Conservation (phyloP, 53 echinoderm and acorn worm species). For the Stichopus horrens region DNA sequence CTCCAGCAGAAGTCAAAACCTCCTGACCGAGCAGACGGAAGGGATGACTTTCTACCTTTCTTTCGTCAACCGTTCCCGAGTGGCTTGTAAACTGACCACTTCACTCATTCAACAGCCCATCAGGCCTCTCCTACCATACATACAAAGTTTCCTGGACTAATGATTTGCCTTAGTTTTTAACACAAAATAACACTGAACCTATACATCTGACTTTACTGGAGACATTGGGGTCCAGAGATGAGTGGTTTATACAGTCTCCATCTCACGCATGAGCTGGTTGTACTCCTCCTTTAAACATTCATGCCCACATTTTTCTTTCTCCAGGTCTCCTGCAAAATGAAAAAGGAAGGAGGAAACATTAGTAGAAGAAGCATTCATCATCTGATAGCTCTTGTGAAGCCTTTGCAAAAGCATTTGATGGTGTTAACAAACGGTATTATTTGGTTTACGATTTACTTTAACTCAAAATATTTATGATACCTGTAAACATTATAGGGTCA, state of each 20-base stretch:
- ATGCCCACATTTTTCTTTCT: conserved; percentile 1
- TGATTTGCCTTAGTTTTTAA: conserved; percentile 26
- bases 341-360: neutral
- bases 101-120: conserved; percentile 8
- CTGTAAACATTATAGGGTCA: too few relatives aligned
- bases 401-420: too few relatives aligned
- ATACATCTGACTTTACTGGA: conserved; percentile 29
- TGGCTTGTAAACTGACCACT: conserved; percentile 37
- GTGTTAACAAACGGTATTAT: too few relatives aligned
- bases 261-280: conserved; percentile 24
- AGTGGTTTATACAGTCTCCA: conserved; percentile 29
- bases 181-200: conserved; percentile 39
- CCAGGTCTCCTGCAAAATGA: conserved; percentile 7
- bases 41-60: too few relatives aligned
- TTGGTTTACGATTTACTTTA: too few relatives aligned
- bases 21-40: too few relatives aligned
- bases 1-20: too few relatives aligned
- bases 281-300: conserved; percentile 13
- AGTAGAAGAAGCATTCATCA: too few relatives aligned
- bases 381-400: too few relatives aligned
- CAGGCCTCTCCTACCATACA: conserved; percentile 29
- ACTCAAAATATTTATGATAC: too few relatives aligned
- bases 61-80: neutral
- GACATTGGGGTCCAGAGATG: conserved; percentile 16
- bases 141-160: conserved; percentile 5